Base-by-base conservation (phyloP, 64 coral and sea anemone genomes). In the Actinia tenebrosa region DNA sequence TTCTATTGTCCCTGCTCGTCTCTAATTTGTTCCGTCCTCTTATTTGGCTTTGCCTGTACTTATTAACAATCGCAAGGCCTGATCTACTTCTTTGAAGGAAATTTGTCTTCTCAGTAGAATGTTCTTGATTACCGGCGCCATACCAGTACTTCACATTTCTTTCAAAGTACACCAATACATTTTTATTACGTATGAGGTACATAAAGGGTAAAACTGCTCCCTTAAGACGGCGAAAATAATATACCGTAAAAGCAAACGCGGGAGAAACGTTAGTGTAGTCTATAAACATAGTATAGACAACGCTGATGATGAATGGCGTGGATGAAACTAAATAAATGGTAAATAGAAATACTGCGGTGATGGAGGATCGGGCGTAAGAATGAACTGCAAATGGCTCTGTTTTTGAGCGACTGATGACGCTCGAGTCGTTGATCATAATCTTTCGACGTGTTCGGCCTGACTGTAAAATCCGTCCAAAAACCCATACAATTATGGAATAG, bases 141-240 rank as follows among this genome's bases (percentile, higher is more conserved):
- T 75, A 75, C n/a, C 26, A 75, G 26, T 75, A 43, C 42, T 75
- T 75, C 27, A 75, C 23, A 9, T 42, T 75, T 11, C 69, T 89
- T 19, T 84, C 23, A 16, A 91, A 58, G 55, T 56, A 91, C 17
- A 22, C 56, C 4, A 91, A 17, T 26, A 86, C 56, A 37, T 77
- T 44, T 16, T 91, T 88, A 60, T 97, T 97, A 84, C 94, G 86
- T 56, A 89, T 80, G 37, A 97, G 82, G 60, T 97, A 97, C 7
- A 97, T 80, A 10, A 97, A 59, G 3, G 94, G 94, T 54, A 97
- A 90, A 63, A 97, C 45, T 16, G 80, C 62, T 18, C 91, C 91
- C 87, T 93, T 93, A 0, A 97, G 85, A 56, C 91, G 91, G 44
- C 90, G 71, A 1, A 87, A 53, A 45, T 87, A 86, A 26, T 85